These are phyloP conservation scores for Drosophila suzukii DNA, from an alignment of 1,140 invertebrate species.

Conservation along the genomic window DNA sequence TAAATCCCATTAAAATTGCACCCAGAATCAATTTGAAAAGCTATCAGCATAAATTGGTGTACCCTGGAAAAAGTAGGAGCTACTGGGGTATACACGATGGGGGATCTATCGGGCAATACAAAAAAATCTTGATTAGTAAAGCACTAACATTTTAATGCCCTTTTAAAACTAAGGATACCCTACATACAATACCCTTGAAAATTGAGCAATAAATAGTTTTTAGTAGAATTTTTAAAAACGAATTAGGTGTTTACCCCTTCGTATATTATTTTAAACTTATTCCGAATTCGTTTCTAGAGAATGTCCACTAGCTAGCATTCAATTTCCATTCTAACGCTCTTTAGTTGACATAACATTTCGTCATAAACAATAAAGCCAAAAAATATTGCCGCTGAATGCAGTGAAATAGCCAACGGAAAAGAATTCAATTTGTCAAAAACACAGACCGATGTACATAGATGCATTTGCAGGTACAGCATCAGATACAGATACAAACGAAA, in stretches of 20 bases:
- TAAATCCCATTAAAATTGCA: slow-evolving; percentile 57
- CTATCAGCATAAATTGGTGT: slow-evolving; percentile 27
- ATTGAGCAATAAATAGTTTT: no score
- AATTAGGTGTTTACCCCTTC: no score
- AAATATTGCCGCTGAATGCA: slow-evolving; percentile 29
- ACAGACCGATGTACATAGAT: slow-evolving; percentile 17
- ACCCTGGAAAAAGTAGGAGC: slow-evolving; percentile 2
- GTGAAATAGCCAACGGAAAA: slow-evolving; percentile 14
- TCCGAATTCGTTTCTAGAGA: neutral
- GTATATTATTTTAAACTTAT: no score
- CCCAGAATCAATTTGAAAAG: slow-evolving; percentile 59
- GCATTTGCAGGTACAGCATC: slow-evolving; percentile 11
- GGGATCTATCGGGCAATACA: neutral
- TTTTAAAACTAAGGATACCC: neutral
- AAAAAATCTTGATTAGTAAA: neutral
- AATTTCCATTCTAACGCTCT: neutral
- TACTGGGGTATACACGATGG: neutral
- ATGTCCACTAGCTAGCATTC: neutral
- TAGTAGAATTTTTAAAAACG: no score
- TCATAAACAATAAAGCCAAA: slow-evolving; percentile 26
- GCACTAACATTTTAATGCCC: neutral
- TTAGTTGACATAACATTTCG: slow-evolving; percentile 34
- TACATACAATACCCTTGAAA: no score
- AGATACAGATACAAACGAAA: slow-evolving; percentile 6
- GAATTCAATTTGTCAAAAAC: slow-evolving; percentile 49